Conservation (phyloP, 2,113 vertebrate genomes). For the Lepisosteus oculatus region DNA sequence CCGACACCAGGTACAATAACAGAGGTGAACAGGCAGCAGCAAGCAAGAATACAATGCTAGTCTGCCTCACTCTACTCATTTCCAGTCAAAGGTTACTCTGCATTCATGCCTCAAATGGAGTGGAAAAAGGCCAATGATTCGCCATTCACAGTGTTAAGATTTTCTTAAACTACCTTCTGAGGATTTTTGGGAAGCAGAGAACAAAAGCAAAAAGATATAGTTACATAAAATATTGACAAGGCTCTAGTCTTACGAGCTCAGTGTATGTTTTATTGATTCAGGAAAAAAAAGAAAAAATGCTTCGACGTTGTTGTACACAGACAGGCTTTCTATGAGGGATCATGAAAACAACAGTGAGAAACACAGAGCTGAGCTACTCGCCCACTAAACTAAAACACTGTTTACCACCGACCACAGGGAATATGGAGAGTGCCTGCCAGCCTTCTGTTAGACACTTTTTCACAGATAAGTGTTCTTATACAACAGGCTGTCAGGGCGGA, state of each 20-base stretch:
- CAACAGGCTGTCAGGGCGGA: slow-evolving; percentile 43
- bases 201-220: slow-evolving; percentile 57
- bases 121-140: slow-evolving; percentile 51
- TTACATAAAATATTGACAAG: slow-evolving; percentile 65
- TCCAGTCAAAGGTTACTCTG: not conserved
- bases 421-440: slow-evolving; percentile 52
- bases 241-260: slow-evolving; percentile 32
- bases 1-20: no score
- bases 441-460: slow-evolving; percentile 37
- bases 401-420: slow-evolving; percentile 46
- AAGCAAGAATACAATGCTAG: not conserved
- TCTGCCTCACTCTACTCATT: not conserved
- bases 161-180: slow-evolving; percentile 44
- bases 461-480: slow-evolving; percentile 35
- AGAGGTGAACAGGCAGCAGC: not conserved
- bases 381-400: slow-evolving; percentile 37
- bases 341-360: slow-evolving; percentile 11
- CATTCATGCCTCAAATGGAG: slow-evolving; percentile 43
- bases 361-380: slow-evolving; percentile 32
- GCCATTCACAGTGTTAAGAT: slow-evolving; percentile 39
- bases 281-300: slow-evolving; percentile 41
- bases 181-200: slow-evolving; percentile 29
- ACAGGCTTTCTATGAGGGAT: slow-evolving; percentile 21
- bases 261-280: slow-evolving; percentile 71
- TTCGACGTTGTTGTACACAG: no score